Base-by-base conservation (phyloP, 2,113 vertebrate genomes). In the Clupea harengus region DNA sequence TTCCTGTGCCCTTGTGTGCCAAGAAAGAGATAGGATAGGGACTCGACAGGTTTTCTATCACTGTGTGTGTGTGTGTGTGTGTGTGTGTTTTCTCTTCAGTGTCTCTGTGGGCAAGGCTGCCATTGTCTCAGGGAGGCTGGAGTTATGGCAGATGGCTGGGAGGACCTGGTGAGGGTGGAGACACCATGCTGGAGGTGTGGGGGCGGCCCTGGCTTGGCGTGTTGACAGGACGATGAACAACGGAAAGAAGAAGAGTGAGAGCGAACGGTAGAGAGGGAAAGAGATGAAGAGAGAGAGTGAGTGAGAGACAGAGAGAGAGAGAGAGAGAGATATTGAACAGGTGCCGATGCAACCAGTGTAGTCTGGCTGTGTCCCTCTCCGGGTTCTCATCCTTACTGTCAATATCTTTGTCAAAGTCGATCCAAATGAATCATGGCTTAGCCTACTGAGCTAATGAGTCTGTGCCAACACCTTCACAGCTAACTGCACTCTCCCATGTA, bases 101-200 rank as follows among this genome's bases (percentile, higher is more conserved):
- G 25, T 13, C 72, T 90, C 87, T 87, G 81, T 86, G 54, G 83
- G 81, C 45, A 82, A 45, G 78, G 86, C 89, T 89, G 90, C 92
- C 91, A 86, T 89, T 91, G 93, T 94, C 89, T 91, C 85, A 60
- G 93, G 91, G 89, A 89, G 92, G 89, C 85, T 84, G 20, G 90
- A 89, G 90, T 86, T 32, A 82, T 88, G 93, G 90, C 94, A 94
- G 93, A 94, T 94, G 95, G 95, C 93, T 88, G 90, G 89, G 88
- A 91, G 91, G 93, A 93, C 91, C 90, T 84, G 88, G 89, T 86
- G 88, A 83, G 91, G 90, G 90, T 92, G 88, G 91, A 84, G 87
- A 32, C 84, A 54, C 80, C 57, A 46, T 82, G 88, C 89, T 88
- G 86, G 90, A 92, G 92, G 90, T 90, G 89, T 60, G 89, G 88